Base-by-base conservation (phyloP, 2,888 invertebrate genomes). In the Harpalus rufipes region DNA sequence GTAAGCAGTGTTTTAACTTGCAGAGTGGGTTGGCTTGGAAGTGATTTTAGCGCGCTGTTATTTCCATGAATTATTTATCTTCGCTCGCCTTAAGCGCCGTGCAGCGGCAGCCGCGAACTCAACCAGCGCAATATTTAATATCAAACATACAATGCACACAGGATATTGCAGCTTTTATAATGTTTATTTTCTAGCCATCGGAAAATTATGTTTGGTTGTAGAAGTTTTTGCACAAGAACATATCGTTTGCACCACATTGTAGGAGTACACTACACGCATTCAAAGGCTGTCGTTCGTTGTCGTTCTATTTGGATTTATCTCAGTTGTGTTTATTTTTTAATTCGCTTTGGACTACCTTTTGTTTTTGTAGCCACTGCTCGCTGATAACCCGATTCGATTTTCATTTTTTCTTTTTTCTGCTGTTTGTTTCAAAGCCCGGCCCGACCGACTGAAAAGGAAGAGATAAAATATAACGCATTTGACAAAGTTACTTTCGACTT, bases 121-220 rank as follows among this genome's bases (percentile, higher is more conserved):
- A n/a, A 25, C 56, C 56, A 18, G 21, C 51, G 81, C 81, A 81
- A 81, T 81, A 81, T 81, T 81, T 81, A 81, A 81, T 81, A 81
- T 81, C 81, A 81, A 81, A 81, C 81, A 81, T 68, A 51, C 51
- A 81, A 32, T 81, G 81, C 58, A 81, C 68, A 81, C 81, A 81
- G 68, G 68, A 56, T 56, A 81, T 81, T 81, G 65, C 65, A 56
- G 81, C 68, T 65, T 81, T 81, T 68, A 81, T 65, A 81, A 63
- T 81, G 81, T 81, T 81, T 81, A 61, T 68, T 65, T 68, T 81
- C 65, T 81, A 81, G 68, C 81, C 63, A 81, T 81, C 51, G 65
- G 81, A 81, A 81, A 81, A 81, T 81, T 81, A 81, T 81, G 81
- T 81, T 81, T 81, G 68, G 63, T 16, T 32, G 32, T 2, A 32